Conservation (phyloP, 2,113 vertebrate genomes). For the Hippocampus comes region DNA sequence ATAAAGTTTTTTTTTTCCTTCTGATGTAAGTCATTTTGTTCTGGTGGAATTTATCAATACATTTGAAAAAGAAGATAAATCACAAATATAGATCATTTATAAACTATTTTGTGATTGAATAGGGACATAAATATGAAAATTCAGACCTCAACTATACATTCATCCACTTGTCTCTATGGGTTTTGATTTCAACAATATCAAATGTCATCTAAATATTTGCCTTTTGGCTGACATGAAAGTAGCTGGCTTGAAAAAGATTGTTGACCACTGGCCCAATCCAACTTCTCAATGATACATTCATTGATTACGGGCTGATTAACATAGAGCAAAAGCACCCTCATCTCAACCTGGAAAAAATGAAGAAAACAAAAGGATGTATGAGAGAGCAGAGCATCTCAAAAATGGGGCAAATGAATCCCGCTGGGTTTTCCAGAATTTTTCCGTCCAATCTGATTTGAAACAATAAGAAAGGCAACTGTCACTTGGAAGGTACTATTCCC, state of each 20-base stretch:
- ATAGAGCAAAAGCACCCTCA: not conserved
- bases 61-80: too few relatives aligned
- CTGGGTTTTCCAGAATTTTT: conserved; percentile 33
- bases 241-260: not conserved
- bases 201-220: not conserved
- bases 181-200: not conserved
- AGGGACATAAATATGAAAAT: too few relatives aligned
- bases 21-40: too few relatives aligned
- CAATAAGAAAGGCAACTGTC: conserved; percentile 55
- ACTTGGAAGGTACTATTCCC: conserved; percentile 53
- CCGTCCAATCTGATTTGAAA: conserved; percentile 25
- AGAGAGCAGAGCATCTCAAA: conserved; percentile 7
- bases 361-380: not conserved
- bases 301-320: not conserved
- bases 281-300: not conserved
- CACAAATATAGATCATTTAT: too few relatives aligned
- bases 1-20: too few relatives aligned
- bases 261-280: not conserved
- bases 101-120: too few relatives aligned
- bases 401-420: conserved; percentile 9
- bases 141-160: not conserved
- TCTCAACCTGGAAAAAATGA: conserved; percentile 4
- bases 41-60: too few relatives aligned
- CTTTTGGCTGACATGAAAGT: not conserved
- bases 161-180: not conserved